Percentiles rank a stretch among this genome's conserved stretches.
These are phyloP conservation scores for Gavia stellata DNA, from an alignment of 2,113 vertebrate genomes.

Conservation along the genomic window DNA sequence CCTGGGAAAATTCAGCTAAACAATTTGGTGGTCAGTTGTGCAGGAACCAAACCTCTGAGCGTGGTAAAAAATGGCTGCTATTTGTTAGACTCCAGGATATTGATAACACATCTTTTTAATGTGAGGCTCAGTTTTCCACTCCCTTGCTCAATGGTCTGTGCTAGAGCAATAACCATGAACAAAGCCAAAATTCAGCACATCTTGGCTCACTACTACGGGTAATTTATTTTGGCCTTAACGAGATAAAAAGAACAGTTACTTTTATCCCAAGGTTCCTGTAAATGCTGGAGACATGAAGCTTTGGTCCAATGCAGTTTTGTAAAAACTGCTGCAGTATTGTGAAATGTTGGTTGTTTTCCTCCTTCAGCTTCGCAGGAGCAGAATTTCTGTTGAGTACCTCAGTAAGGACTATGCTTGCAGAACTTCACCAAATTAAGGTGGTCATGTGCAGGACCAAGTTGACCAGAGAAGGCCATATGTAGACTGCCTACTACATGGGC, in stretches of 20 bases:
- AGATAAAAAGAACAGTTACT: background rate
- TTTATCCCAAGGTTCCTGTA: background rate
- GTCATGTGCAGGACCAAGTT: background rate
- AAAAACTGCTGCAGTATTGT: background rate
- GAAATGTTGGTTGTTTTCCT: background rate
- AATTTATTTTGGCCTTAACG: background rate
- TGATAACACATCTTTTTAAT: background rate
- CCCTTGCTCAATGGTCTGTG: background rate
- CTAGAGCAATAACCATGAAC: background rate
- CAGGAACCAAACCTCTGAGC: background rate
- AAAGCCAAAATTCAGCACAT: background rate
- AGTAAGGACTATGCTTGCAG: background rate
- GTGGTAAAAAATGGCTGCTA: background rate
- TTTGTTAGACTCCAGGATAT: background rate
- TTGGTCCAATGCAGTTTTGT: background rate
- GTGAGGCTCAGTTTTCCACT: background rate
- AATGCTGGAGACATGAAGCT: background rate
- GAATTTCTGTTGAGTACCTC: background rate
- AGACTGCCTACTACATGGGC: background rate
- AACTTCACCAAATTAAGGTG: background rate
- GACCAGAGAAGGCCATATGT: background rate
- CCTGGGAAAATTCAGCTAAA: background rate
- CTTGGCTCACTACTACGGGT: background rate
- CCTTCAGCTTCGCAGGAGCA: background rate
- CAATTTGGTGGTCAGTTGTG: background rate